Evolutionary conservation across 2,113 vertebrate genomes (phyloP).

Genomic region (Ginglymostoma cirratum): DNA sequence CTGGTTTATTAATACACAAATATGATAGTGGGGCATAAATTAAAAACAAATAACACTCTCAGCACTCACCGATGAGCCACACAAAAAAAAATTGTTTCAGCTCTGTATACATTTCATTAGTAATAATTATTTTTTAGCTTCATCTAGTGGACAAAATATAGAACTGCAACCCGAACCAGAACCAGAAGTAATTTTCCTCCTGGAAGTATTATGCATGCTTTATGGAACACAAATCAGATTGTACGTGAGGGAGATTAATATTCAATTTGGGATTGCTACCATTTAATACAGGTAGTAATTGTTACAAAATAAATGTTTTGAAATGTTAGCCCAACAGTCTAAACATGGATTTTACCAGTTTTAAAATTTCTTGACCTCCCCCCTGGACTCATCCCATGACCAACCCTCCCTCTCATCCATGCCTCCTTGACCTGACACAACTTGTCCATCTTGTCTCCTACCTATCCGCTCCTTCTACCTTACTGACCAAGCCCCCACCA

Average conservation of each 20-base stretch:
- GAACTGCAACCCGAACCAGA: background rate
- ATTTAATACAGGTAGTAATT: background rate
- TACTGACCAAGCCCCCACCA: too few relatives aligned
- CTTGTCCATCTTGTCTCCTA: too few relatives aligned
- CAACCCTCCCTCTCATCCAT: too few relatives aligned
- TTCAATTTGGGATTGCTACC: background rate
- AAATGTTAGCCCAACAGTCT: background rate
- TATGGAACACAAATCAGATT: background rate
- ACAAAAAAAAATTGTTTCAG: background rate
- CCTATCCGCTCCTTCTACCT: too few relatives aligned
- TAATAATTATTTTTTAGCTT: constrained; percentile 32
- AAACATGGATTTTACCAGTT: too few relatives aligned
- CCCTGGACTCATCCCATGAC: too few relatives aligned
- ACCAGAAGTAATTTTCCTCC: background rate
- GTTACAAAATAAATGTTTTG: background rate
- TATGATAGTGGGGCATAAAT: background rate
- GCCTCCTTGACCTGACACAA: too few relatives aligned
- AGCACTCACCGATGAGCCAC: background rate
- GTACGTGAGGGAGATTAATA: background rate
- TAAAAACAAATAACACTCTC: background rate
- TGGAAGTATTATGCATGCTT: background rate
- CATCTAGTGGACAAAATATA: constrained; percentile 26
- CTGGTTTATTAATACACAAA: background rate
- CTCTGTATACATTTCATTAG: background rate
- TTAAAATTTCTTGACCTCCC: too few relatives aligned